Conservation (phyloP, 2,888 invertebrate species). For the Lithophane socia region DNA sequence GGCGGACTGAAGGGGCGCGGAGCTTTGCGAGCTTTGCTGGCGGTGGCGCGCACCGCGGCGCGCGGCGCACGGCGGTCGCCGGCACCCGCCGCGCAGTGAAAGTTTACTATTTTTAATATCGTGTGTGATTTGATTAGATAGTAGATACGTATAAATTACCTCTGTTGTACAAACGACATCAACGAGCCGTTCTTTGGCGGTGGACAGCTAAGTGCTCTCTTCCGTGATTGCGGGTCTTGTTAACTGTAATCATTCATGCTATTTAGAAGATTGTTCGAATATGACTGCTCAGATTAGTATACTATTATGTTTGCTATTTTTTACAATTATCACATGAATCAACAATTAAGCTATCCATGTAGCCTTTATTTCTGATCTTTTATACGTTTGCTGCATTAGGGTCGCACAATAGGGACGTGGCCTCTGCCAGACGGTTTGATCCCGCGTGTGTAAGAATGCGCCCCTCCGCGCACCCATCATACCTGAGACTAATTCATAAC, state of each 20-base stretch:
- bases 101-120: constrained; percentile 72
- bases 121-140: constrained; percentile 68
- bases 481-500: constrained; percentile 70
- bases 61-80: constrained; percentile 49
- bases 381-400: constrained; percentile 22
- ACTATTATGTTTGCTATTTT: constrained; percentile 33
- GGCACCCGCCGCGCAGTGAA: constrained; percentile 68
- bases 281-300: constrained; percentile 27
- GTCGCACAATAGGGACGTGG: constrained; percentile 52
- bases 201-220: constrained; percentile 47
- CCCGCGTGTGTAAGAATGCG: constrained; percentile 57
- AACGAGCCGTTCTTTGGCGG: constrained; percentile 50
- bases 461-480: constrained; percentile 62
- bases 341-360: constrained; percentile 3
- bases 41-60: constrained; percentile 59
- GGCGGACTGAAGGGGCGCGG: constrained; percentile 83
- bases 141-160: constrained; percentile 67
- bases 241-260: constrained; percentile 53
- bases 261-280: constrained; percentile 42
- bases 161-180: constrained; percentile 65
- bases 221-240: constrained; percentile 56
- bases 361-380: constrained; percentile 20
- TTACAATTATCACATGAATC: constrained; percentile 1
- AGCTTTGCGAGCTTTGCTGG: constrained; percentile 71
- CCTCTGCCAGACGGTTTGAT: constrained; percentile 56